Evolutionary conservation across 2,113 vertebrate genomes (phyloP), one percentile per base, ranked within the genome.

Genomic region (Pleuronectes platessa): DNA sequence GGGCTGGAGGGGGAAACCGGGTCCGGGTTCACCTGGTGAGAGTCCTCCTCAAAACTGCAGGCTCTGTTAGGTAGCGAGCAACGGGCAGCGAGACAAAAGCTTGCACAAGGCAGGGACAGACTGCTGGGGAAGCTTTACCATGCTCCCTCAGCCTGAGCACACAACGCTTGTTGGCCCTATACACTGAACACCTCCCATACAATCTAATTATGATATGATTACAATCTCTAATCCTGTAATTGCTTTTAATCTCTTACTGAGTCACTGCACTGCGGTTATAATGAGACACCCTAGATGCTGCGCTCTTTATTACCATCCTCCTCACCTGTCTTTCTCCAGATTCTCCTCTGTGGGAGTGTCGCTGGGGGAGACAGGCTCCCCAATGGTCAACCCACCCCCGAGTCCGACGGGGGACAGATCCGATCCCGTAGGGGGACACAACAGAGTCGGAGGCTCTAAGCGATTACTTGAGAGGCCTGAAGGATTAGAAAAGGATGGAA

Each of bases 321-420:
- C 92, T 94, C 81, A 97, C 96, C 95, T 97, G 60, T 96, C 95
- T 18, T 94, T 95, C 15, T 96, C 96, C 0, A 87, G 42, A 14
- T 23, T 91, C 24, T 97, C 96, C 21, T 97, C 96, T 10, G 62
- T 0, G 53, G 78, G 79, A 5, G 55, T 60, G 35, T 96, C 93
- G 42, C 67, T 47, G 21, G 82, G 74, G 3, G 74, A 72, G 55
- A 76, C 13, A 21, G 90, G 78, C 66, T 94, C 94, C 65, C 75
- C 82, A 7, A 79, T 5, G 10, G 3, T 55, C 42, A 69, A 74
- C 35, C 63, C 74, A 67, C 68, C 54, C 11, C 23, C 71, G 11
- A 53, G 54, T 10, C 78, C 72, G 0, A 78, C 53, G 4, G 93
- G 91, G 62, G 93, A 91, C 61, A 86, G 40, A 2, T 94, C 92